Conservation (phyloP, 2,113 vertebrate species). For the Girardinichthys multiradiatus region DNA sequence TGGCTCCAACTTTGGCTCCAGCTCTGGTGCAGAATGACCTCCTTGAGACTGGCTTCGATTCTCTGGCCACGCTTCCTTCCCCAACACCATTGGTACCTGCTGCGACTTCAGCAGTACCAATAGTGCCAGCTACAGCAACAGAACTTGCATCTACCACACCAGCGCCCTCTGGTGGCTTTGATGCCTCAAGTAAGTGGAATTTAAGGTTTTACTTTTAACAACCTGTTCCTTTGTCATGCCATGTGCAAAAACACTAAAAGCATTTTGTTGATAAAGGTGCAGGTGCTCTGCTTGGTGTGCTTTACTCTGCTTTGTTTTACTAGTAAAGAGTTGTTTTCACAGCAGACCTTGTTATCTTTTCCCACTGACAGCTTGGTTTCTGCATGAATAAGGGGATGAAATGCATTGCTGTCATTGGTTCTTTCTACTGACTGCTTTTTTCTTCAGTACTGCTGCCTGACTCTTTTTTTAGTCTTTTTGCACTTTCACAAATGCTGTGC, state of each 20-base stretch:
- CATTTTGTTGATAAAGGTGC: neutral
- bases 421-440: conserved; percentile 74
- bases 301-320: conserved; percentile 21
- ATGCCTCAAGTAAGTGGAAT: conserved; percentile 88
- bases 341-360: neutral
- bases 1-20: conserved; percentile 76
- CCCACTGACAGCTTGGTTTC: conserved; percentile 49
- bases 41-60: conserved; percentile 75
- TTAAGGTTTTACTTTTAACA: neutral
- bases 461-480: conserved; percentile 79
- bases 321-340: conserved; percentile 8
- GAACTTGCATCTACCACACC: conserved; percentile 77
- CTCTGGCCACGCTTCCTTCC: conserved; percentile 57
- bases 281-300: conserved; percentile 15
- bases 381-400: conserved; percentile 72
- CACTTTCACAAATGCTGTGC: conserved; percentile 55
- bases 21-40: conserved; percentile 84
- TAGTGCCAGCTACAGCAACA: conserved; percentile 57
- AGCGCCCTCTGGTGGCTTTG: conserved; percentile 86
- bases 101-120: conserved; percentile 46
- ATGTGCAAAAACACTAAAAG: neutral
- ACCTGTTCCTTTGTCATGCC: neutral
- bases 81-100: conserved; percentile 52
- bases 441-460: conserved; percentile 83
- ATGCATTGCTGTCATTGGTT: conserved; percentile 42